phyloP scores from a whole-genome alignment of 2,888 invertebrate species.

The Eledone cirrhosa region DNA sequence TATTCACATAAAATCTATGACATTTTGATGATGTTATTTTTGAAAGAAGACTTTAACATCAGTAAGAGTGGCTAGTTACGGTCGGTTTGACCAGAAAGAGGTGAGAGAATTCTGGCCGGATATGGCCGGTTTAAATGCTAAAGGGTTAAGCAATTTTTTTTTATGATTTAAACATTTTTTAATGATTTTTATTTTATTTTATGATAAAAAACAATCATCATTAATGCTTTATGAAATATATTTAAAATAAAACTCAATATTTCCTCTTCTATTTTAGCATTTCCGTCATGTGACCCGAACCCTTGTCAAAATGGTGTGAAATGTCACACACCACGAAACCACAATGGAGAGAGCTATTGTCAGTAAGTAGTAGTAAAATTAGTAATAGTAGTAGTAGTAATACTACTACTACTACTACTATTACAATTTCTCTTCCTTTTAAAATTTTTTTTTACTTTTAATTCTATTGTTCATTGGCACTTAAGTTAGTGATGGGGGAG shows the following conservation, averaged over 20 bases:
- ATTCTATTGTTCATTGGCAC: not conserved
- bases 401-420: too few relatives aligned
- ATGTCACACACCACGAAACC: slow-evolving; percentile 42
- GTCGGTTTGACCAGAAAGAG: too few relatives aligned
- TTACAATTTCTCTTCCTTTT: not conserved
- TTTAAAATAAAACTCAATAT: not conserved
- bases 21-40: too few relatives aligned
- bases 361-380: slow-evolving; percentile 46
- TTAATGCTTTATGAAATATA: not conserved
- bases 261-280: slow-evolving; percentile 43
- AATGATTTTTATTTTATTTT: too few relatives aligned
- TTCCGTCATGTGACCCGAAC: slow-evolving; percentile 60
- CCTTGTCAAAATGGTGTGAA: slow-evolving; percentile 56
- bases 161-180: not conserved
- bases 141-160: not conserved
- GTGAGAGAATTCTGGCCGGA: too few relatives aligned
- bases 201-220: not conserved
- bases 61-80: too few relatives aligned
- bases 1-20: too few relatives aligned
- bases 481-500: not conserved
- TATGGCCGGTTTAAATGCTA: too few relatives aligned
- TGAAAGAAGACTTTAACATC: too few relatives aligned
- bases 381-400: too few relatives aligned
- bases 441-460: not conserved
- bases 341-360: slow-evolving; percentile 49